phyloP scores from a whole-genome alignment of 2,797 vertebrate genomes.

The Emys orbicularis region DNA sequence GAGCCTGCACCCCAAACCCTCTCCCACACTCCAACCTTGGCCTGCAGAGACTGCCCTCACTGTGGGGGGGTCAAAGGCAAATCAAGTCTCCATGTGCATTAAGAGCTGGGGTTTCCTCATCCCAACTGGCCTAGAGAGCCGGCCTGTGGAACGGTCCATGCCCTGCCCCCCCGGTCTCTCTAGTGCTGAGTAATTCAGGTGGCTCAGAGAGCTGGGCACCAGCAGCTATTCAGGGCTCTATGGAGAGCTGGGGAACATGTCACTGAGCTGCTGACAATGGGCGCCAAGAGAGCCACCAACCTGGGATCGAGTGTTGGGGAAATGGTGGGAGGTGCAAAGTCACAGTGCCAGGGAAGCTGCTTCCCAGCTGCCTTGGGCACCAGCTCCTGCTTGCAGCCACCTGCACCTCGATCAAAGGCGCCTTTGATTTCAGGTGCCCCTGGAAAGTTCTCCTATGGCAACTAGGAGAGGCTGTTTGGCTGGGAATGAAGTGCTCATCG shows the following conservation, averaged over 20 bases:
- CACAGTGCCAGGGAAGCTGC: constrained; percentile 55
- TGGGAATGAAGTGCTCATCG: constrained; percentile 64
- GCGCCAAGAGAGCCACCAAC: constrained; percentile 43
- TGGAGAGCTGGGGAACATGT: background rate
- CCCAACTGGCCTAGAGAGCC: background rate
- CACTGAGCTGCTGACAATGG: constrained; percentile 14
- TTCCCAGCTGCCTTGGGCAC: constrained; percentile 75
- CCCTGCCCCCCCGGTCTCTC: background rate
- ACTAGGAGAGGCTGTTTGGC: constrained; percentile 64
- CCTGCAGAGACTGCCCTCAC: no score
- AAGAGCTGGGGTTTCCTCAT: no score
- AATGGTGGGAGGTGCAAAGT: constrained; percentile 63
- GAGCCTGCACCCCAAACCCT: no score
- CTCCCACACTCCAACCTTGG: no score
- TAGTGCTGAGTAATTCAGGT: background rate
- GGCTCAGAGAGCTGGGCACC: background rate
- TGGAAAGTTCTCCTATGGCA: constrained; percentile 66
- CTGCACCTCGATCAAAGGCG: constrained; percentile 64
- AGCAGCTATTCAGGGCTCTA: background rate
- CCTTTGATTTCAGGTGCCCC: constrained; percentile 73
- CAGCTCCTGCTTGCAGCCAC: constrained; percentile 57
- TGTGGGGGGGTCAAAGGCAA: no score
- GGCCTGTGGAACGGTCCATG: fast-evolving
- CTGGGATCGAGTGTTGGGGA: constrained; percentile 65
- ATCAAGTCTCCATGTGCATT: no score